These are phyloP conservation scores for Perizoma flavofasciatum DNA, from an alignment of 2,888 invertebrate species.

Conservation along the genomic window DNA sequence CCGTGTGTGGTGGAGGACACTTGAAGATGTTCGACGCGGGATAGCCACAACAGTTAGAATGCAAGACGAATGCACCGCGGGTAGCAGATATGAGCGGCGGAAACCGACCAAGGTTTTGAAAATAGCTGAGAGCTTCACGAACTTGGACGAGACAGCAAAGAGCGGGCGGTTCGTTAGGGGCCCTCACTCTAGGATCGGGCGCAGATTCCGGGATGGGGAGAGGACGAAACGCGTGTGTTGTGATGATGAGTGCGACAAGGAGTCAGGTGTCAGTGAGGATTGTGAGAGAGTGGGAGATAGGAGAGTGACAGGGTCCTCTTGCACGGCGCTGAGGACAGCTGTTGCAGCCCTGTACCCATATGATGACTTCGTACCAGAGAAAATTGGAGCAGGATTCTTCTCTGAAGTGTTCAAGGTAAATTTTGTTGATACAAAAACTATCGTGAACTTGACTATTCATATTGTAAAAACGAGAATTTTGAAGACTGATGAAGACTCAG, in stretches of 20 bases:
- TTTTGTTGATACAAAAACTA: slow-evolving; percentile 30
- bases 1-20: slow-evolving; percentile 64
- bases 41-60: slow-evolving; percentile 76
- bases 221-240: slow-evolving; percentile 75
- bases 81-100: slow-evolving; percentile 76
- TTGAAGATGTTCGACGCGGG: slow-evolving; percentile 79
- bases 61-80: slow-evolving; percentile 76
- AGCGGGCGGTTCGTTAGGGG: slow-evolving; percentile 75
- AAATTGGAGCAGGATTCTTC: slow-evolving; percentile 97
- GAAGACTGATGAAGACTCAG: no score
- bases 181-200: slow-evolving; percentile 71
- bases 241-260: slow-evolving; percentile 79
- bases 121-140: slow-evolving; percentile 82
- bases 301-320: slow-evolving; percentile 86
- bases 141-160: slow-evolving; percentile 78
- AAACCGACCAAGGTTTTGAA: slow-evolving; percentile 80
- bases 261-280: slow-evolving; percentile 79
- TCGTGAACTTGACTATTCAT: no score
- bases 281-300: slow-evolving; percentile 75
- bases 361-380: slow-evolving; percentile 96
- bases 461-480: no score
- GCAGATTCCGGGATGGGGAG: slow-evolving; percentile 65
- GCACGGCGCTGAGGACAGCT: slow-evolving; percentile 95
- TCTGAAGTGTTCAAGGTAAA: slow-evolving; percentile 98
- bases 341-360: slow-evolving; percentile 95